Percentiles rank a stretch among this genome's conserved stretches.
These are phyloP conservation scores for Gerris buenoi DNA, from an alignment of 1,140 invertebrate species.

Conservation along the genomic window DNA sequence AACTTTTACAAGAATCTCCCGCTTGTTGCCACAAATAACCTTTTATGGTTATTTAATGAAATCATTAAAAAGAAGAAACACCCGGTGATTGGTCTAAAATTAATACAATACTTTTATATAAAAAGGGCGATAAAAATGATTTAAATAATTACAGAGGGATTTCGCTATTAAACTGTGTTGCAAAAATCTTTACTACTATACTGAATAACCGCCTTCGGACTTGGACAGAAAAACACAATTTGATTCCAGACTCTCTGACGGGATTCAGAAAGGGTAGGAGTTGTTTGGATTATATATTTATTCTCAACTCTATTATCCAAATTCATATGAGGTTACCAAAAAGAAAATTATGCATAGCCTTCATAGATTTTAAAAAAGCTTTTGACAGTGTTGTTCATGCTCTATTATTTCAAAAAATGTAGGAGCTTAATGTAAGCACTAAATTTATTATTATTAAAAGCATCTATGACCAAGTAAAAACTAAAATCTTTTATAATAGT, in stretches of 20 bases:
- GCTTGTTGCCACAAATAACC: neutral
- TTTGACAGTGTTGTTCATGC: neutral
- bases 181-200: neutral
- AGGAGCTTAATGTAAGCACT: neutral
- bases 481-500: neutral
- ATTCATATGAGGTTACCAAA: neutral
- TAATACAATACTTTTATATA: neutral
- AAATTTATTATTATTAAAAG: neutral
- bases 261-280: neutral
- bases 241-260: neutral
- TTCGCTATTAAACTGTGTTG: neutral
- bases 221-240: neutral
- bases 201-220: neutral
- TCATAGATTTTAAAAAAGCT: neutral
- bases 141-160: slow-evolving; percentile 2
- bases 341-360: neutral
- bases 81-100: neutral
- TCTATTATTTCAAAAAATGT: neutral
- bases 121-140: slow-evolving; percentile 1
- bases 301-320: neutral
- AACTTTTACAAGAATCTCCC: neutral
- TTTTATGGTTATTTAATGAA: neutral
- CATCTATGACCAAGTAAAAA: neutral
- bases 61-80: neutral
- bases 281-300: neutral